Conservation (phyloP, 1,140 invertebrate genomes). For the Apis dorsata region DNA sequence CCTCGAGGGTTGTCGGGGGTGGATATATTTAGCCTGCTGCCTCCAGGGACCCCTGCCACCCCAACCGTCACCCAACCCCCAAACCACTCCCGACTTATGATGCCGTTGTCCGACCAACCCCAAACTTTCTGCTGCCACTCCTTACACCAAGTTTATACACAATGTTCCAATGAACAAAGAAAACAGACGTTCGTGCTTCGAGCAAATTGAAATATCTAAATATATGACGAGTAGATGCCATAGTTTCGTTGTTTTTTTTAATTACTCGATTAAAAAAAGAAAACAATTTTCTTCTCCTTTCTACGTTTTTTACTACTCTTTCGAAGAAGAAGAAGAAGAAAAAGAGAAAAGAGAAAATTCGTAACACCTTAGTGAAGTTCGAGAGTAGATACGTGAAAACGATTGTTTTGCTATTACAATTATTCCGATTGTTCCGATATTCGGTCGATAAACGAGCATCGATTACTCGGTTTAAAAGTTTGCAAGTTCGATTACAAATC, state of each 20-base stretch:
- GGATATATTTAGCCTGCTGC: conserved; percentile 80
- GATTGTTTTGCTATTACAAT: too few species aligned
- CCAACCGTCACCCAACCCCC: conserved; percentile 70
- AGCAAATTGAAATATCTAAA: conserved; percentile 23
- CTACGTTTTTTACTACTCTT: too few species aligned
- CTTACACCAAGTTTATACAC: conserved; percentile 64
- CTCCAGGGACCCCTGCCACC: conserved; percentile 77
- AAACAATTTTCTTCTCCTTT: not conserved
- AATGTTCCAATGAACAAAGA: conserved; percentile 57
- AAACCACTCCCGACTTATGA: conserved; percentile 77
- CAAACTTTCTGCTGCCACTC: conserved; percentile 68
- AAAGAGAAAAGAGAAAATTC: not conserved
- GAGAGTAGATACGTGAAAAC: too few species aligned
- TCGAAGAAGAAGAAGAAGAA: too few species aligned
- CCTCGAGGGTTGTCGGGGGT: conserved; percentile 78
- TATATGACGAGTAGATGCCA: not conserved
- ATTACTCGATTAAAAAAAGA: not conserved
- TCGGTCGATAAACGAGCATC: not conserved
- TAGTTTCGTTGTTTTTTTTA: not conserved
- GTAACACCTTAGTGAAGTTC: too few species aligned
- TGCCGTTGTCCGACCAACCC: conserved; percentile 77
- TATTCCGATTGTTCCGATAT: too few species aligned
- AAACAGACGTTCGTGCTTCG: conserved; percentile 51
- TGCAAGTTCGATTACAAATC: conserved; percentile 18
- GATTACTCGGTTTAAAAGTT: conserved; percentile 17